Evolutionary conservation across 2,888 invertebrate genomes (phyloP), one percentile per base, ranked within the genome.

Genomic region (Tortrix viridana): DNA sequence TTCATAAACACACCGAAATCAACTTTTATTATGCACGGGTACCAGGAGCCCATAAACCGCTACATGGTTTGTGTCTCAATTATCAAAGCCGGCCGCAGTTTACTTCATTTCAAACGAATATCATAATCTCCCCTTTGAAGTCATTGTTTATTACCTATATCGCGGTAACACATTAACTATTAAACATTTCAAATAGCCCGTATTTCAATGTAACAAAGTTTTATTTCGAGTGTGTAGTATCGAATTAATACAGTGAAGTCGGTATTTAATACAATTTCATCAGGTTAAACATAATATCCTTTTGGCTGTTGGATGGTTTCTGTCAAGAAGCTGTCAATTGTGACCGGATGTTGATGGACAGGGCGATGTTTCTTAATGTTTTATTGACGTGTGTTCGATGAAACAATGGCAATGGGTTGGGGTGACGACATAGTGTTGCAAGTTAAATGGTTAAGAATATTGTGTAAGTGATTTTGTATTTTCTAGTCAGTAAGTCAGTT

Each of bases 71-170:
- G 76, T 70, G 66, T 70, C 74, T 72, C 73, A 59, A 58, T 67
- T 66, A 67, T 60, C 70, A 69, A 74, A 69, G 72, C 70, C 69
- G 66, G 65, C 70, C 50, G 44, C 43, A 49, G 72, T 56, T 56
- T 62, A 50, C 49, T 48, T 37, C 38, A 75, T 79, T 75, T 71
- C 73, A 67, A 70, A 71, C 67, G 75, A 77, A 77, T 74, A 79
- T 76, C 77, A 79, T 75, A 79, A 77, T 75, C 72, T 63, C 60
- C 53, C 68, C 78, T 79, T 79, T 76, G 75, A 75, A 71, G 70
- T 73, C 47, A 60, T 65, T 67, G 63, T 63, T 58, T 63, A 57
- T 63, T 63, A 53, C 14, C n/a, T 20, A 18, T 47, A 47, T 20
- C 47, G 14, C n/a, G 20, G 19, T 37, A 50, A 23, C 47, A 23